Percentiles rank a stretch among this genome's conserved stretches.
phyloP scores from a whole-genome alignment of 2,888 invertebrate species.

The Dromius quadrimaculatus region DNA sequence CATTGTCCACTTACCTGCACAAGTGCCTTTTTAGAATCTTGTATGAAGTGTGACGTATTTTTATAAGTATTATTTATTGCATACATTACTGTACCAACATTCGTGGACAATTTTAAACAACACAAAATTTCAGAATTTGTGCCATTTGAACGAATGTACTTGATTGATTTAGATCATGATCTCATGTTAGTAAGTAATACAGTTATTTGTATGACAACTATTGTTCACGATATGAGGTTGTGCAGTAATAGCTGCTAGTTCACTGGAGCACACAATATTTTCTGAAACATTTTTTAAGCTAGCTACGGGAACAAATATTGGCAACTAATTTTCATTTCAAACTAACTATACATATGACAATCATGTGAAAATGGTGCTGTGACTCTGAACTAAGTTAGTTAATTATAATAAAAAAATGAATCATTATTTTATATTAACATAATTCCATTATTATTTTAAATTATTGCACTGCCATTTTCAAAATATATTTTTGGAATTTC shows the following conservation, averaged over 20 bases:
- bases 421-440: slow-evolving; percentile 52
- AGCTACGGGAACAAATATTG: slow-evolving; percentile 23
- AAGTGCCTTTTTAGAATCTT: slow-evolving; percentile 34
- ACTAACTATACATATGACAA: slow-evolving; percentile 43
- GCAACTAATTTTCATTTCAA: slow-evolving; percentile 39
- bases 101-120: slow-evolving; percentile 38
- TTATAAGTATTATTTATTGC: slow-evolving; percentile 42
- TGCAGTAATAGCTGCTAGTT: slow-evolving; percentile 31
- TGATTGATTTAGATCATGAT: slow-evolving; percentile 27
- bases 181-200: slow-evolving; percentile 20
- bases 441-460: slow-evolving; percentile 49
- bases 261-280: slow-evolving; percentile 12
- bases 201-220: slow-evolving; percentile 14
- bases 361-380: slow-evolving; percentile 52
- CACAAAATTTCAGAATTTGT: slow-evolving; percentile 42
- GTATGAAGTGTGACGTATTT: slow-evolving; percentile 24
- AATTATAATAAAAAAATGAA: slow-evolving; percentile 49
- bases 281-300: slow-evolving; percentile 20
- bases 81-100: not conserved
- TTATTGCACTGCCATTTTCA: slow-evolving; percentile 52
- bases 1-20: slow-evolving; percentile 1
- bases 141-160: slow-evolving; percentile 38
- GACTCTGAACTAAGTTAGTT: slow-evolving; percentile 48
- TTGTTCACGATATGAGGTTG: slow-evolving; percentile 28
- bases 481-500: slow-evolving; percentile 46